Base-by-base conservation (phyloP, 2,113 vertebrate species). In the Labrus mixtus region DNA sequence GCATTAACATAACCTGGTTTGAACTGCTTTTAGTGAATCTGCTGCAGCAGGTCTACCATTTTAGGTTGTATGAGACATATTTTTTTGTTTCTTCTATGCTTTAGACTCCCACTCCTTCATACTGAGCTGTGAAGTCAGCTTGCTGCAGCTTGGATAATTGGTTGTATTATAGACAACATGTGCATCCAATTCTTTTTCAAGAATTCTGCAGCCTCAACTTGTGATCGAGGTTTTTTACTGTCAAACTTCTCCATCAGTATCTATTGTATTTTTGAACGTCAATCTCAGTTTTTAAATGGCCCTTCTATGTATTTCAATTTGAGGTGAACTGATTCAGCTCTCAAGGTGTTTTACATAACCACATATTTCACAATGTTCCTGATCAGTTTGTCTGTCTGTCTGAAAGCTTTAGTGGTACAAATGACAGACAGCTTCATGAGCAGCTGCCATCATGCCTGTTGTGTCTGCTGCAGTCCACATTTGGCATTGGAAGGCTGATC, bases 371-470 rank as follows among this genome's bases (percentile, higher is more conserved):
- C 2, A 2, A 3, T 33, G 9, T 8, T 39, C 0, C 10, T 55
- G 17, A 54, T 73, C 20, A 45, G 13, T 45, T 70, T 22, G 0
- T 62, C 22, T 17, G 37, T 68, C 33, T 41, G 51, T 60, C 58
- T 69, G 73, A 53, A 36, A 25, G 39, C 54, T 72, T 43, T 15
- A 46, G 51, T 23, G 2, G 20, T 63, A 10, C 6, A 29, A 55
- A 16, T 58, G 36, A 65, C 10, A 10, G 65, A 66, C 48, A 54
- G 54, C 17, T 46, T 23, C 41, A 25, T 16, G 36, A 65, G 63
- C 67, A 78, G 74, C 78, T 78, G 78, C 62, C 68, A 54, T 63
- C 2, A 5, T 67, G 56, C 12, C 70, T 69, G 43, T 57, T 37
- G 20, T 36, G 20, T 48, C 23, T 61, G 39, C 10, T 50, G 29